Base-by-base conservation (phyloP, 1,140 invertebrate species). In the Coelopa frigida region DNA sequence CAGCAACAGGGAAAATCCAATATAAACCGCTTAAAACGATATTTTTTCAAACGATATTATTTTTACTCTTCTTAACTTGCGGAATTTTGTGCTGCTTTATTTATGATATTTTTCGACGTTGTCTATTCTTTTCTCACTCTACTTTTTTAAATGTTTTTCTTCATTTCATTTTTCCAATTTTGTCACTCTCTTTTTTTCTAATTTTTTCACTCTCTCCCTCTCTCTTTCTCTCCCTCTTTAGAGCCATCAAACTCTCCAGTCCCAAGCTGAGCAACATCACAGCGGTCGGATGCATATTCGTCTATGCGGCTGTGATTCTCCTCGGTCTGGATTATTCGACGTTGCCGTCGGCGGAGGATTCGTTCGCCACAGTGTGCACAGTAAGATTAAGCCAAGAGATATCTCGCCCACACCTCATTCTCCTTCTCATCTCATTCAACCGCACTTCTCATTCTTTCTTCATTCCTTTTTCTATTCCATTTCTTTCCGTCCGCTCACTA, bases 241-340 rank as follows among this genome's bases (percentile, higher is more conserved):
- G 83, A 66, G 82, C 81, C 54, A 86, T 84, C 72, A 97, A 97
- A 74, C 83, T 98, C 71, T 96, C 93, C 15, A 95, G 91, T 66
- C 94, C 94, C 5, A 85, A 93, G 60, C 76, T 98, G 50, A 98
- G 97, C 75, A 98, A 97, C 73, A 82, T 98, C 64, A 94, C 95
- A 11, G 88, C 95, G 36, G 81, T 93, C 36, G 95, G 94, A 17
- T 96, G 92, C 59, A 85, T 94, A 50, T 73, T 96, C 46, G 90
- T 94, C 5, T 98, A 98, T 72, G 78, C 85, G 11, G 92, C 91
- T 37, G 91, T 98, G 24, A 89, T 95, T 48, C 73, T 98, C 37
- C 75, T 93, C 38, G 89, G 88, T n/a, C 71, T 91, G 27, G 87
- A 93, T 70, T 82, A 87, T 59, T 79, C 82, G n/a, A 85, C 79